Evolutionary conservation across 2,888 invertebrate genomes (phyloP).

Genomic region (Lathronympha strigana): DNA sequence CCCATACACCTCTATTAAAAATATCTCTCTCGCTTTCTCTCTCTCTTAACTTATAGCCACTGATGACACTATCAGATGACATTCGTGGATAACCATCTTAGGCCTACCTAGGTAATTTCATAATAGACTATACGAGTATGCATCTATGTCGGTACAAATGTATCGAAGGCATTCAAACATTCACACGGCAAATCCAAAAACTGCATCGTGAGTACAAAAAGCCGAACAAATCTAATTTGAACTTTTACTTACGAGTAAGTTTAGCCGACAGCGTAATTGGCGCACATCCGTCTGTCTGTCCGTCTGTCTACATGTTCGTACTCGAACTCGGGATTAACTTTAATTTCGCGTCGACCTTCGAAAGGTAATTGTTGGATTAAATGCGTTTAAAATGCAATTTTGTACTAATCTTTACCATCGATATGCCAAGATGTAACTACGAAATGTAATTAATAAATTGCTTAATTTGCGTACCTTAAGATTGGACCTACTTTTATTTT

Average conservation of each 20-base stretch:
- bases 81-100: no score
- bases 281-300: conserved; percentile 62
- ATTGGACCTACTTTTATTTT: no score
- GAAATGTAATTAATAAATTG: background rate
- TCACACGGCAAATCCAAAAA: conserved; percentile 21
- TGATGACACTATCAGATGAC: no score
- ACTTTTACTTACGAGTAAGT: conserved; percentile 59
- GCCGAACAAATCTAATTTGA: conserved; percentile 55
- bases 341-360: conserved; percentile 58
- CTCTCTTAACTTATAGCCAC: no score
- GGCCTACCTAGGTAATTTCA: no score
- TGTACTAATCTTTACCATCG: conserved; percentile 29
- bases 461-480: no score
- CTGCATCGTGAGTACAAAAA: conserved; percentile 36
- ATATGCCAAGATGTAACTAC: conserved; percentile 3
- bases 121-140: no score
- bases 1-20: no score
- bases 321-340: conserved; percentile 49
- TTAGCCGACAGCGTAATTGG: conserved; percentile 74
- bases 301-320: conserved; percentile 49
- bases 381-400: conserved; percentile 37
- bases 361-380: conserved; percentile 56
- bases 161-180: background rate
- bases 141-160: background rate
- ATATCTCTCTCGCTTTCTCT: no score